Evolutionary conservation across 2,888 invertebrate species (phyloP).

Genomic region (Phalangium opilio): DNA sequence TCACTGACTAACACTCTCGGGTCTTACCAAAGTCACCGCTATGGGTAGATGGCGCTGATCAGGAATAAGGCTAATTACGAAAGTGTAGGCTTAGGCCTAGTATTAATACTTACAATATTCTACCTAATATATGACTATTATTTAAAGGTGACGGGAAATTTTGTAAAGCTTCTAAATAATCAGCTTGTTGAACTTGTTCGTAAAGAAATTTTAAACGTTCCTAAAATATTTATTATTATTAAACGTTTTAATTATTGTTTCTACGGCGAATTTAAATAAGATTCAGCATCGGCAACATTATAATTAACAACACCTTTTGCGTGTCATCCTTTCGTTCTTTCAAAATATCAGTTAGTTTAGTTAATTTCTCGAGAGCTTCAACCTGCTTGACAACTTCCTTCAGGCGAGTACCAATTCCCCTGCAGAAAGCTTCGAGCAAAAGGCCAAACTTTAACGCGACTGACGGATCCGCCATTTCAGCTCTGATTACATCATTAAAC

Average conservation of each 20-base stretch:
- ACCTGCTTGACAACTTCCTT: constrained; percentile 38
- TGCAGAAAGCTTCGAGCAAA: constrained; percentile 42
- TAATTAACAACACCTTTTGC: constrained; percentile 34
- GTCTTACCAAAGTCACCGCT: no score
- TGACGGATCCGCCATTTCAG: constrained; percentile 35
- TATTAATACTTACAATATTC: constrained; percentile 26
- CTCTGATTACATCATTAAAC: constrained; percentile 24
- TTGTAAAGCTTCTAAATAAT: constrained; percentile 37
- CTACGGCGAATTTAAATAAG: no score
- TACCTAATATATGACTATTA: constrained; percentile 35
- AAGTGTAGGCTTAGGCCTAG: background rate
- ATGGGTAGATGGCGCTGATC: no score
- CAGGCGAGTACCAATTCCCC: constrained; percentile 41
- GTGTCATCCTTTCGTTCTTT: constrained; percentile 32
- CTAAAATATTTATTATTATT: no score
- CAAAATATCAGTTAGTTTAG: constrained; percentile 36
- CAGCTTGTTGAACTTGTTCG: constrained; percentile 36
- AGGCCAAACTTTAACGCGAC: constrained; percentile 34
- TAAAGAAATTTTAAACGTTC: constrained; percentile 34
- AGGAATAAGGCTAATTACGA: no score
- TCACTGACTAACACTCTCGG: no score
- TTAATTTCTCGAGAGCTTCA: constrained; percentile 41
- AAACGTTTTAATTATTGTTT: no score
- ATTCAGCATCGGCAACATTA: no score
- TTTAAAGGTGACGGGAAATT: constrained; percentile 41